These are phyloP conservation scores for Brachyrhaphis roseni DNA, from an alignment of 2,797 vertebrate genomes.

Conservation along the genomic window DNA sequence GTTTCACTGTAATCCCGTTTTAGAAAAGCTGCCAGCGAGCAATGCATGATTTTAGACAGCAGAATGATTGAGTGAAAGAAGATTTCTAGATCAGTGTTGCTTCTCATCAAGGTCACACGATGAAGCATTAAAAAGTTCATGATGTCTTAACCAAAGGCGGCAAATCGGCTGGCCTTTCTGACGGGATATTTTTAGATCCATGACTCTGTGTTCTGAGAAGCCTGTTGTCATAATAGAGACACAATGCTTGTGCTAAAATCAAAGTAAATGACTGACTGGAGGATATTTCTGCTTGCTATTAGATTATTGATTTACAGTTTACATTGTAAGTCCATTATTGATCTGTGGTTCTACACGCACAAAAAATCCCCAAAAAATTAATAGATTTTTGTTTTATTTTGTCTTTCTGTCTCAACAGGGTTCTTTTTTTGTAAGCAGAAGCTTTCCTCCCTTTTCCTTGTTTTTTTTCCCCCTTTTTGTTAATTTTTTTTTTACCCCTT, in stretches of 20 bases:
- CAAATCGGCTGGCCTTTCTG: slow-evolving; percentile 42
- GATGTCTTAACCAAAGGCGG: slow-evolving; percentile 26
- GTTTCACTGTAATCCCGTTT: slow-evolving; percentile 65
- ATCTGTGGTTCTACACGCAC: background rate
- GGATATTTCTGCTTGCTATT: background rate
- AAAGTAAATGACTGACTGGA: slow-evolving; percentile 20
- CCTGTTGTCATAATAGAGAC: slow-evolving; percentile 77
- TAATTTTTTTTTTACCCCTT: slow-evolving; percentile 4
- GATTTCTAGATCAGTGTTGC: slow-evolving; percentile 5
- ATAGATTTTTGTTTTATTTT: background rate
- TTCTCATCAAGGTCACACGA: slow-evolving; percentile 44
- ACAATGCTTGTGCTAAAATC: slow-evolving; percentile 34
- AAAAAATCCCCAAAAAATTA: background rate
- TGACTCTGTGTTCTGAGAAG: slow-evolving; percentile 40
- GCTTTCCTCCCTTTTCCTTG: slow-evolving; percentile 46
- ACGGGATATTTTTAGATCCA: slow-evolving; percentile 73
- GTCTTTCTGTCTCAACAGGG: slow-evolving; percentile 51
- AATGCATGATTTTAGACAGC: slow-evolving; percentile 24
- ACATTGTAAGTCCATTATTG: background rate
- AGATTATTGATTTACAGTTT: background rate
- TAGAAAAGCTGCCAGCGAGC: slow-evolving; percentile 47
- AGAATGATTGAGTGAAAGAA: slow-evolving; percentile 27
- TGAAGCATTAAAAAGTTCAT: slow-evolving; percentile 33
- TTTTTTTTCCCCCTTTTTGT: background rate
- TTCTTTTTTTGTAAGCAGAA: slow-evolving; percentile 33